These are phyloP conservation scores for Cryptotermes secundus DNA, from an alignment of 1,140 invertebrate species.

Conservation along the genomic window DNA sequence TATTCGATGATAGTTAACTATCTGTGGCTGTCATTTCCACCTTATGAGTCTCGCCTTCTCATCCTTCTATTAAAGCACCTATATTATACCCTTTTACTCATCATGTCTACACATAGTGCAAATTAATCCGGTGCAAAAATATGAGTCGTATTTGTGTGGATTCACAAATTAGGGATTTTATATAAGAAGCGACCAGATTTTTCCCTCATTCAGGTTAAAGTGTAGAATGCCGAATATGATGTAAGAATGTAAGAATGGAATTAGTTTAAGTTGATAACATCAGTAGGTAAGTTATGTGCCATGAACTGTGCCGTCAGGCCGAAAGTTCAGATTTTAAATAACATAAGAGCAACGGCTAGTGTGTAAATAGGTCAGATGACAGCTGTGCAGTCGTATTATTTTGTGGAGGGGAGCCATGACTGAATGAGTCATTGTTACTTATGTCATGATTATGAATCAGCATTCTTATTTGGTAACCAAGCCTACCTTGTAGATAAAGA, in stretches of 20 bases:
- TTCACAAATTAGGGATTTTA: no score
- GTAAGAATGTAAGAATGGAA: no score
- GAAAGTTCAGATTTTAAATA: not conserved
- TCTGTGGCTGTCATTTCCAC: not conserved
- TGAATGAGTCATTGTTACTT: not conserved
- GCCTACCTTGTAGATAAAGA: not conserved
- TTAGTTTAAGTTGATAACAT: not conserved
- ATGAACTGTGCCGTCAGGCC: not conserved
- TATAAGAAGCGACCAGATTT: no score
- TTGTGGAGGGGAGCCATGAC: not conserved
- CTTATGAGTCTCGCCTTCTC: not conserved
- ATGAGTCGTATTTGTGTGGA: not conserved
- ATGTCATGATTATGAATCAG: not conserved
- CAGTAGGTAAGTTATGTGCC: not conserved
- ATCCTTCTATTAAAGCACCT: not conserved
- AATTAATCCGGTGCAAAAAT: not conserved
- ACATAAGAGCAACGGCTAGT: not conserved
- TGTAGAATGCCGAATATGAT: no score
- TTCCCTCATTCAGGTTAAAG: no score
- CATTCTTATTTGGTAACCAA: not conserved
- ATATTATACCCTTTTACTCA: not conserved
- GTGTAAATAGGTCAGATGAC: not conserved
- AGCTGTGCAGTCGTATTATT: not conserved
- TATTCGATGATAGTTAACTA: not conserved
- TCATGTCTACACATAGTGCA: not conserved